phyloP scores from a whole-genome alignment of 2,113 vertebrate genomes.

The Erythrocercus mccallii region DNA sequence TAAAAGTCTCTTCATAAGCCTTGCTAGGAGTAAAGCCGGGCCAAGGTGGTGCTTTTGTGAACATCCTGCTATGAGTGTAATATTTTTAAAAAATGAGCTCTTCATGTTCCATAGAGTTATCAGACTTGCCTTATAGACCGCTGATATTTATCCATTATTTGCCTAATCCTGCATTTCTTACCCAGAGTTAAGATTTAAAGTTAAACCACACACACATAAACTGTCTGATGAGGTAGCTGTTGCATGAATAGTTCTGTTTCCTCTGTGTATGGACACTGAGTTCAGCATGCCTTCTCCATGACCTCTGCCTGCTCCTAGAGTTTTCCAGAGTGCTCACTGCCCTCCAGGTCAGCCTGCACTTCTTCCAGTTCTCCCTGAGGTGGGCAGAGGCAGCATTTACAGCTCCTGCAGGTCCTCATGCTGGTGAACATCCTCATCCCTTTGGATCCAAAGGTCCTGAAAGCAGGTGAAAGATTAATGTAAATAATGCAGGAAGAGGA shows the following conservation, averaged over 20 bases:
- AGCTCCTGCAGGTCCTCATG: conserved; percentile 73
- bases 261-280: conserved; percentile 52
- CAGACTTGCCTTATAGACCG: neutral
- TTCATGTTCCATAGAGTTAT: neutral
- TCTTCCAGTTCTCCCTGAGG: conserved; percentile 69
- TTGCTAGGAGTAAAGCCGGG: neutral
- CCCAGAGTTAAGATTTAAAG: neutral
- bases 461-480: neutral
- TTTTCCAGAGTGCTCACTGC: conserved; percentile 63
- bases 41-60: neutral
- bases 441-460: conserved; percentile 73
- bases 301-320: conserved; percentile 68
- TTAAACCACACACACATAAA: neutral
- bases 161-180: neutral
- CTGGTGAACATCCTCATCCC: conserved; percentile 65
- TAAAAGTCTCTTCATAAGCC: neutral
- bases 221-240: neutral
- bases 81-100: neutral
- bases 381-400: conserved; percentile 24
- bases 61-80: neutral
- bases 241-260: neutral
- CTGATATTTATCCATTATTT: neutral
- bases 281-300: conserved; percentile 64
- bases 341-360: conserved; percentile 60
- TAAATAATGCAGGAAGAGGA: neutral